Evolutionary conservation across 64 coral and sea anemone species (phyloP).

Genomic region (Pocillopora verrucosa): DNA sequence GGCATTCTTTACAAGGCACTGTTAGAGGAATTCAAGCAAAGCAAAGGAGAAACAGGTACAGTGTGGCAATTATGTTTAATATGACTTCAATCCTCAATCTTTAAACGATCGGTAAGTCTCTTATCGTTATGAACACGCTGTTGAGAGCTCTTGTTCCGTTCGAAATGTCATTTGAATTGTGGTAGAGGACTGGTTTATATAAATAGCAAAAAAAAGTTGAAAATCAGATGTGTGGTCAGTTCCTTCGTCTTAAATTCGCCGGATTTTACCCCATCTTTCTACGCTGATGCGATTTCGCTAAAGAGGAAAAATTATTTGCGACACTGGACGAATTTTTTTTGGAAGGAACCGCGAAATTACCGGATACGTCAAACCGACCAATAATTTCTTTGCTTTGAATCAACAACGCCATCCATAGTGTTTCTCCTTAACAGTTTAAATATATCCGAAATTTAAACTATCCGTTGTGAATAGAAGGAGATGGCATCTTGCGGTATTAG

Average conservation of each 20-base stretch:
- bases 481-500: too few relatives aligned
- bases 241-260: neutral
- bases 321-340: neutral
- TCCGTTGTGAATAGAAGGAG: neutral
- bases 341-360: slow-evolving; percentile 3
- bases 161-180: neutral
- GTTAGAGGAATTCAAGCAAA: slow-evolving; percentile 58
- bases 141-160: neutral
- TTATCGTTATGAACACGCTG: neutral
- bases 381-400: neutral
- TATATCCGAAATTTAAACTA: neutral
- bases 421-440: slow-evolving; percentile 8
- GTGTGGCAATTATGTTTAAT: neutral
- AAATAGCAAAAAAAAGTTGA: neutral
- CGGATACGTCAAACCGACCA: neutral
- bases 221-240: neutral
- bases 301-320: neutral
- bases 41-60: slow-evolving; percentile 80
- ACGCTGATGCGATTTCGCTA: neutral
- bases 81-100: neutral
- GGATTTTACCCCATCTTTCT: neutral
- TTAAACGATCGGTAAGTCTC: neutral
- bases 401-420: neutral
- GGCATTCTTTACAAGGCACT: slow-evolving; percentile 71
- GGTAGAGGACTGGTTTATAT: neutral